phyloP scores from a whole-genome alignment of 2,888 invertebrate genomes.

The Branchellion lobata region DNA sequence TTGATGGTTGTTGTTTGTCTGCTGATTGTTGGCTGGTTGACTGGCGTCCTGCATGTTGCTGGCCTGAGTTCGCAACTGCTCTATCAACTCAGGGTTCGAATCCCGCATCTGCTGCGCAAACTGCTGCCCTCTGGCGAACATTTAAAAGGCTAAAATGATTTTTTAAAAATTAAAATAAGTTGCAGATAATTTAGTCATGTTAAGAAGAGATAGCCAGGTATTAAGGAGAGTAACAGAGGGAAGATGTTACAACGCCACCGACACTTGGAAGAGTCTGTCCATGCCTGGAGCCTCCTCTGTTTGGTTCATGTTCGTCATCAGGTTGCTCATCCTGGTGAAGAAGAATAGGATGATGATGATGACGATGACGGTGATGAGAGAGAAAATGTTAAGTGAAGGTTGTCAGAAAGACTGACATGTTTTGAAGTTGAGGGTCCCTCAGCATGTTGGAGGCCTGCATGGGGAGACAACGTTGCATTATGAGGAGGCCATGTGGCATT shows the following conservation, averaged over 20 bases:
- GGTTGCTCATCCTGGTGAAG: slow-evolving; percentile 6
- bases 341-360: too few relatives aligned
- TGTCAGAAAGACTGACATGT: slow-evolving; percentile 46
- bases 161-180: background rate
- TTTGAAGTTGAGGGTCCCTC: slow-evolving; percentile 45
- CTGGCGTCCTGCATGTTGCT: slow-evolving; percentile 25
- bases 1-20: background rate
- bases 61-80: slow-evolving; percentile 72
- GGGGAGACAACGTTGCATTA: background rate
- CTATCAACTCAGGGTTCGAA: slow-evolving; percentile 79
- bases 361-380: too few relatives aligned
- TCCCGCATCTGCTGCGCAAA: slow-evolving; percentile 79
- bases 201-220: too few relatives aligned
- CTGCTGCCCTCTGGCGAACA: slow-evolving; percentile 71
- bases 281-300: slow-evolving; percentile 1
- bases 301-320: slow-evolving; percentile 16
- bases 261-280: slow-evolving; percentile 20
- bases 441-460: slow-evolving; percentile 48
- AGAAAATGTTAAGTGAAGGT: too few relatives aligned
- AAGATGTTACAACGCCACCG: too few relatives aligned
- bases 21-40: background rate
- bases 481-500: too few relatives aligned
- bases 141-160: background rate
- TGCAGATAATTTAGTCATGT: too few relatives aligned
- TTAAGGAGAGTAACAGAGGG: too few relatives aligned